These are phyloP conservation scores for Spea hammondii DNA, from an alignment of 2,797 vertebrate genomes.

Conservation along the genomic window DNA sequence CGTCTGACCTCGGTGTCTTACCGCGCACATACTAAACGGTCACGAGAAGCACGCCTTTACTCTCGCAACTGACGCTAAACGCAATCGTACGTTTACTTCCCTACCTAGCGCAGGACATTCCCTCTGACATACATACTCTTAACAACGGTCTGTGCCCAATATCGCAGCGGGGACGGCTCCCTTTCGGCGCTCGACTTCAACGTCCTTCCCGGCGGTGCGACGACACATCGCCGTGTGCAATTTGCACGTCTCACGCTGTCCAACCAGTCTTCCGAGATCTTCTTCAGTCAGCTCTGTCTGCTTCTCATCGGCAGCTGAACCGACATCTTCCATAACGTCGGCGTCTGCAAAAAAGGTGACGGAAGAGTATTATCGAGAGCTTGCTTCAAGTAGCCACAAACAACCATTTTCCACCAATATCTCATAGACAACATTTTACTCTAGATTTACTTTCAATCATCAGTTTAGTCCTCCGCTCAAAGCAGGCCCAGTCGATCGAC, in stretches of 20 bases:
- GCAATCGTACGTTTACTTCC: no score
- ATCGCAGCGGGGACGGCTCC: no score
- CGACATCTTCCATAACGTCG: neutral
- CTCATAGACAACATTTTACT: no score
- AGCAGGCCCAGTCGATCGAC: no score
- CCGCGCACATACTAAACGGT: neutral
- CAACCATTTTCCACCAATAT: neutral
- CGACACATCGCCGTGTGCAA: no score
- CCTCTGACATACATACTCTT: no score
- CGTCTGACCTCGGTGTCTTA: constrained; percentile 25
- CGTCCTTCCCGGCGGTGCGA: no score
- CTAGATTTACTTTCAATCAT: no score
- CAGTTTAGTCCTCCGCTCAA: no score
- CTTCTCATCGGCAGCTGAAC: neutral
- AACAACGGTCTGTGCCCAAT: no score
- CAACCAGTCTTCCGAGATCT: constrained; percentile 92
- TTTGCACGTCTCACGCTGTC: constrained; percentile 81
- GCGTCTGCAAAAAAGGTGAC: neutral
- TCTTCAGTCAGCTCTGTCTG: constrained; percentile 51
- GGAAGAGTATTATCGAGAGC: neutral
- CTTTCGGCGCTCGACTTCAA: no score
- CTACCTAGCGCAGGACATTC: no score
- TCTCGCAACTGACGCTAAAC: neutral
- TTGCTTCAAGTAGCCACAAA: neutral
- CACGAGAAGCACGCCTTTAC: neutral